Base-by-base conservation (phyloP, 2,797 vertebrate species). In the Chaenodraco wilsoni region DNA sequence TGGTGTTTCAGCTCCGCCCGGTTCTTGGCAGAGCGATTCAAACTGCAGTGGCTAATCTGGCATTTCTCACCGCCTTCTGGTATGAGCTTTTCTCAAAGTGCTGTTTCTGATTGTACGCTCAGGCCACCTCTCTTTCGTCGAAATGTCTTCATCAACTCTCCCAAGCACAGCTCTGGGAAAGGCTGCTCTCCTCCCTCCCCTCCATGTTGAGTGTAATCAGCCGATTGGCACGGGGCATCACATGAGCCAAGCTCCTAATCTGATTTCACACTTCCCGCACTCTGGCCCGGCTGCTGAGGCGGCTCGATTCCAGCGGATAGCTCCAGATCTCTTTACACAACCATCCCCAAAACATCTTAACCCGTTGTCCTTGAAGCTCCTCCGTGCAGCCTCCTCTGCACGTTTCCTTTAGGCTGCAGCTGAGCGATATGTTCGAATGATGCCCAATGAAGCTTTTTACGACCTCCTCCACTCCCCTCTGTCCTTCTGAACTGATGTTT, bases 251-350 rank as follows among this genome's bases (percentile, higher is more conserved):
- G 82, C 81, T 84, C 66, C 79, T 95, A 93, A 94, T 94, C 92
- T 92, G 89, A 94, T 95, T 93, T 94, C 87, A 92, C 92, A 93
- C 90, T 89, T 90, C 90, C 78, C 83, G 91, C 88, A 91, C 91
- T 90, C 84, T 0, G 74, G 76, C 83, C 83, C 85, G 78, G 83
- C 87, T 86, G 86, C 84, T 79, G 72, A 81, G 89, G 79, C 80
- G 81, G 84, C 83, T 45, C 14, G 79, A 92, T 90, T 92, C 90
- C 89, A 91, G 79, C 10, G 70, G 81, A 78, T 62, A 60, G 70
- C 59, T 72, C 72, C 82, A 62, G 82, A 81, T 74, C 65, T 67
- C 59, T 65, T 60, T 54, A 37, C 55, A 58, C 44, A 27, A 41
- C 46, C 55, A 21, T 54, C 50, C 16, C 49, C 7, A 33, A 60